A percentile compares a stretch with the other conserved stretches of the same genome.
Evolutionary conservation across 2,888 invertebrate species (phyloP).

Genomic region (Tillus elongatus): DNA sequence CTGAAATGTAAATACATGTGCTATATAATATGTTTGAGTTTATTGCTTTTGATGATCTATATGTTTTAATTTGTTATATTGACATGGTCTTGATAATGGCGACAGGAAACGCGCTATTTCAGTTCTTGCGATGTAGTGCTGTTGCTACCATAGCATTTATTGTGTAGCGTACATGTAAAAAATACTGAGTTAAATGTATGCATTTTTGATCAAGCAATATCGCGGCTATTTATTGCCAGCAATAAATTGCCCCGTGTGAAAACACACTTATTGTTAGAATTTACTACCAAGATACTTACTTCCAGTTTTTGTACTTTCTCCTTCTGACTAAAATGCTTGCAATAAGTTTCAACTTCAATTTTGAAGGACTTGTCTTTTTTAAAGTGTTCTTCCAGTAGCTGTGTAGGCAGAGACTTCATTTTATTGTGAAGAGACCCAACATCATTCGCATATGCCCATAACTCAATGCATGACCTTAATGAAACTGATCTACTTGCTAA

Average conservation of each 20-base stretch:
- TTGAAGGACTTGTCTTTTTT: conserved; percentile 58
- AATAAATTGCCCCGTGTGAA: too few relatives aligned
- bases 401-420: conserved; percentile 50
- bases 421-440: conserved; percentile 53
- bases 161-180: too few relatives aligned
- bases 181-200: not conserved
- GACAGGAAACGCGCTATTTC: too few relatives aligned
- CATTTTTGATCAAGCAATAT: too few relatives aligned
- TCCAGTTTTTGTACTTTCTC: conserved; percentile 84
- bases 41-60: too few relatives aligned
- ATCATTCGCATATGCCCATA: conserved; percentile 64
- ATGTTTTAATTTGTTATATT: too few relatives aligned
- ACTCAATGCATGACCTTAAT: conserved; percentile 66
- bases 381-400: conserved; percentile 48
- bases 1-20: too few relatives aligned
- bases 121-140: too few relatives aligned
- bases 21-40: too few relatives aligned
- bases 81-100: too few relatives aligned
- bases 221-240: too few relatives aligned
- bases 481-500: conserved; percentile 76
- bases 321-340: conserved; percentile 69
- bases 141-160: too few relatives aligned
- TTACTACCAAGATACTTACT: conserved; percentile 41
- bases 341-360: conserved; percentile 81
- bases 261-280: not conserved